Percentiles rank a stretch among this genome's conserved stretches.
Conservation (phyloP, 2,888 invertebrate species). For the Nephrotoma flavescens region DNA sequence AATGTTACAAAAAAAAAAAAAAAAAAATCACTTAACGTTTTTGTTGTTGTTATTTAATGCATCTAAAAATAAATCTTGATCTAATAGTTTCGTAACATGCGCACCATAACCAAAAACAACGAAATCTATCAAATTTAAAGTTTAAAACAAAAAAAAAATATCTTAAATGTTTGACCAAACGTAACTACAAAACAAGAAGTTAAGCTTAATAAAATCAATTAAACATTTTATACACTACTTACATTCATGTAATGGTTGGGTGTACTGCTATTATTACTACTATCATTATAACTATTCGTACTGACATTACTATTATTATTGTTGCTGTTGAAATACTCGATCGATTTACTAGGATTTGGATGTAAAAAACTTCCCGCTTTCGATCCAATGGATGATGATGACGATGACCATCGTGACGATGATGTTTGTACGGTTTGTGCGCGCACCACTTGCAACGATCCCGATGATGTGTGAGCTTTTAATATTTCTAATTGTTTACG, state of each 20-base stretch:
- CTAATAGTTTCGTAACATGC: not conserved
- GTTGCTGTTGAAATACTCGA: not conserved
- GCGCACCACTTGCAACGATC: conserved; percentile 55
- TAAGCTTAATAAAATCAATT: not conserved
- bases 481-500: conserved; percentile 49
- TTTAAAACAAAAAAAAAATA: not conserved
- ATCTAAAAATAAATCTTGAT: not conserved
- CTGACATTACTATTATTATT: too few species aligned
- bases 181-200: not conserved
- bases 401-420: conserved; percentile 25
- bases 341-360: not conserved
- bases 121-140: not conserved
- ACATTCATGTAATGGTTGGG: not conserved
- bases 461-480: conserved; percentile 46
- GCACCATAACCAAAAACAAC: not conserved
- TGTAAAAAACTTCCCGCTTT: not conserved
- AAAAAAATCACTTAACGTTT: not conserved
- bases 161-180: not conserved
- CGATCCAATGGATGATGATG: not conserved
- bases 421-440: conserved; percentile 36
- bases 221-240: not conserved
- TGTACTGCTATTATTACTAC: not conserved
- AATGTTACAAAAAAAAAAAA: not conserved
- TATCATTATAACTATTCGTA: not conserved
- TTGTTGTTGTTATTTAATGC: not conserved